phyloP scores from a whole-genome alignment of 2,113 vertebrate genomes.

The Pangasianodon hypophthalmus region DNA sequence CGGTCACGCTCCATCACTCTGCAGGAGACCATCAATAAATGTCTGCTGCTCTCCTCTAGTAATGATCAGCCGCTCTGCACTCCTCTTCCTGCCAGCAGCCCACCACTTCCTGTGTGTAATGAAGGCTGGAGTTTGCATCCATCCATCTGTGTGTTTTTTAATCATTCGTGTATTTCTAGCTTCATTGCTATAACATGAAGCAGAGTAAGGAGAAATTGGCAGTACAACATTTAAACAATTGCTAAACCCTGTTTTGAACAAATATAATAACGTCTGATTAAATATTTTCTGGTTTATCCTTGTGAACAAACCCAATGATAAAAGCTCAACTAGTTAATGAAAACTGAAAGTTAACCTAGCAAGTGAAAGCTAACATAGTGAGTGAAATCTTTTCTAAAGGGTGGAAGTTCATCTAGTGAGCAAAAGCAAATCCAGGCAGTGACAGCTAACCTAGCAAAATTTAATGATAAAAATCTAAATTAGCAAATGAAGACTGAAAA shows the following conservation, averaged over 20 bases:
- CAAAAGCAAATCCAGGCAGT: not conserved
- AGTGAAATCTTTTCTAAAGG: not conserved
- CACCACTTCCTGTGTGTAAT: constrained; percentile 25
- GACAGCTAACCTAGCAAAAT: not conserved
- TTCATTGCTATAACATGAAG: not conserved
- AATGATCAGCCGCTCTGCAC: constrained; percentile 17
- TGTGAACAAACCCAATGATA: not conserved
- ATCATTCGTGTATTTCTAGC: not conserved
- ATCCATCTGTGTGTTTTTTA: not conserved
- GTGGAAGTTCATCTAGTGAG: not conserved
- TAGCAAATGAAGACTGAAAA: too few species aligned
- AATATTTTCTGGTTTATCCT: not conserved
- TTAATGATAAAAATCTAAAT: not conserved
- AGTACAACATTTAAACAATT: not conserved
- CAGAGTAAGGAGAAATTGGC: not conserved
- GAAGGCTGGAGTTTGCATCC: constrained; percentile 5
- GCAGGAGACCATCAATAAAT: constrained; percentile 33
- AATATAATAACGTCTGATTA: not conserved
- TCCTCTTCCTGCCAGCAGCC: constrained; percentile 20
- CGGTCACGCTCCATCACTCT: constrained; percentile 32
- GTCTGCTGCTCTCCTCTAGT: constrained; percentile 29
- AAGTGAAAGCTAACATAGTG: not conserved
- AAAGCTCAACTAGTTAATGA: not conserved
- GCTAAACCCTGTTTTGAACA: not conserved
- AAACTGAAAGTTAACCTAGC: not conserved